Base-by-base conservation (phyloP, 2,888 invertebrate species). In the Campoletis raptor region DNA sequence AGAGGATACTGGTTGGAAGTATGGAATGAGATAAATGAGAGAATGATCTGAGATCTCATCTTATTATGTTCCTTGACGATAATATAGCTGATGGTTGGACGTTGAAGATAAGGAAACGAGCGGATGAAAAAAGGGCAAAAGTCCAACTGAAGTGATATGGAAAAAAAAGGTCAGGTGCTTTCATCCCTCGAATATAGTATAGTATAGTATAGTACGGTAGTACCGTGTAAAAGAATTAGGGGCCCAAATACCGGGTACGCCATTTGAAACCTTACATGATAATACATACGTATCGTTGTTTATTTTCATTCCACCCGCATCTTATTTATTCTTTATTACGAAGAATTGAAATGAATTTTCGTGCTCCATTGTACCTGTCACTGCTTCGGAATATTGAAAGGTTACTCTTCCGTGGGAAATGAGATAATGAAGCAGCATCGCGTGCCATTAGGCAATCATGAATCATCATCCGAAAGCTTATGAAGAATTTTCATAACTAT, bases 11-110 rank as follows among this genome's bases (percentile, higher is more conserved):
- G 78, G 78, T 24, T 69, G 77, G 73, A 30, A 78, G 73, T 45
- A 81, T 57, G 61, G 54, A 52, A 57, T 21, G 73, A 54, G 82
- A 67, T 12, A 64, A 40, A 61, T 30, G 74, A 74, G 40, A 81
- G 73, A 77, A 73, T 77, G 36, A 82, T 85, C 79, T 70, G 66
- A 74, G 79, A 84, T 81, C 74, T 76, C 78, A 81, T 86, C 81
- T 79, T 85, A 85, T 87, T 85, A 82, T 85, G 57, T 82, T 76
- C 69, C 45, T 76, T n/a, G 61, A 69, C 45, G 81, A 66, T 66
- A 57, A 74, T 76, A 78, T 74, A 64, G 64, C 54, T 72, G 40
- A 76, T 66, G 37, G 36, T 54, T 70, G 74, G 81, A 48, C 57
- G 54, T 61, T 72, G 61, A 6, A 52, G 67, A 48, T 69, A 52